These are phyloP conservation scores for Loris lydekkerianus DNA, from an alignment of 2,797 vertebrate genomes.

Conservation along the genomic window DNA sequence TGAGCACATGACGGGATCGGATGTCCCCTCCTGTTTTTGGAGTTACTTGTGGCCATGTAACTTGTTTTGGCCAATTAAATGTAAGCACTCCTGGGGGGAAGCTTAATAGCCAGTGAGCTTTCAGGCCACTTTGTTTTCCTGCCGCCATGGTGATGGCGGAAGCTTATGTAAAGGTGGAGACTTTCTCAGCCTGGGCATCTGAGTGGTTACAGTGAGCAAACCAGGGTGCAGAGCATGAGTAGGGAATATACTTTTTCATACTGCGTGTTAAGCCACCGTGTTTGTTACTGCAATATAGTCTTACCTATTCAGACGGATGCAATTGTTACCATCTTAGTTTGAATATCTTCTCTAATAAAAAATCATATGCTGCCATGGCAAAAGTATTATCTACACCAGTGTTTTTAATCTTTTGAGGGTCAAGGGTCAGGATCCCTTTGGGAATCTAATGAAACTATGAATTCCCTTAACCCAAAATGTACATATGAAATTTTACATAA, in stretches of 20 bases:
- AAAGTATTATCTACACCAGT: background rate
- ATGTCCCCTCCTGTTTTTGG: background rate
- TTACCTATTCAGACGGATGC: background rate
- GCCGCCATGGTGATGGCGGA: background rate
- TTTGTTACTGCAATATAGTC: background rate
- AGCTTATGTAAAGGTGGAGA: background rate
- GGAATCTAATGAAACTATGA: background rate
- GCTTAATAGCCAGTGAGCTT: background rate
- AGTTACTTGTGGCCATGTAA: background rate
- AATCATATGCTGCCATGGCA: background rate
- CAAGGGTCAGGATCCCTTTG: background rate
- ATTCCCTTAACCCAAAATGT: background rate
- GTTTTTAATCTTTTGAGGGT: background rate
- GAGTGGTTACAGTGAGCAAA: background rate
- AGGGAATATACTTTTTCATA: background rate
- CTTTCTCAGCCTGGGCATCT: slow-evolving; percentile 6
- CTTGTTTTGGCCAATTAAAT: slow-evolving; percentile 51
- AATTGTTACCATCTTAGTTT: background rate
- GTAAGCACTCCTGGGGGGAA: background rate
- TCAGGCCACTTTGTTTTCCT: background rate
- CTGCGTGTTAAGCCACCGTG: background rate
- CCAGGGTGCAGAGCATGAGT: background rate
- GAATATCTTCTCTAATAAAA: slow-evolving; percentile 20
- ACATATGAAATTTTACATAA: background rate
- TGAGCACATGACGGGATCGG: background rate